A percentile compares a stretch with the other conserved stretches of the same genome.
Conservation (phyloP, 2,888 invertebrate genomes). For the Athetis lepigone region DNA sequence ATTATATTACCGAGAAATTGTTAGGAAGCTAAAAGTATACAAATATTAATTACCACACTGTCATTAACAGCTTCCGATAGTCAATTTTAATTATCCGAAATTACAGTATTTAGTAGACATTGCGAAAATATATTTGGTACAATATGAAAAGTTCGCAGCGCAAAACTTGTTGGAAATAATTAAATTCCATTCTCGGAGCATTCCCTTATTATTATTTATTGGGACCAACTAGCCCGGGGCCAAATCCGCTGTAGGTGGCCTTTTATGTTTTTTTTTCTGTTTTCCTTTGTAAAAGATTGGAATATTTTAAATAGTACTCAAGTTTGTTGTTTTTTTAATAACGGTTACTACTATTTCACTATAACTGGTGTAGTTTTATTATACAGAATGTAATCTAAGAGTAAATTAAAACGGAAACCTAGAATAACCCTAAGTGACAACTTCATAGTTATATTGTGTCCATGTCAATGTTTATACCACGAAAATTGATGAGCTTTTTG, state of each 20-base stretch:
- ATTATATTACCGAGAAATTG: not conserved
- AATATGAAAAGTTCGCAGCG: slow-evolving; percentile 65
- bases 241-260: slow-evolving; percentile 51
- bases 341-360: slow-evolving; percentile 50
- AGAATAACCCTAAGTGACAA: too few relatives aligned
- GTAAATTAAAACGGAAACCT: too few relatives aligned
- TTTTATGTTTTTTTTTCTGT: slow-evolving; percentile 72
- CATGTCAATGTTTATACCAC: too few relatives aligned
- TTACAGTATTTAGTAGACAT: slow-evolving; percentile 42
- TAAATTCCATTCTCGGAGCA: slow-evolving; percentile 77
- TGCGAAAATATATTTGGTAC: slow-evolving; percentile 65
- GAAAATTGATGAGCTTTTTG: too few relatives aligned
- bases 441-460: too few relatives aligned
- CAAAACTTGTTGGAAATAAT: slow-evolving; percentile 77
- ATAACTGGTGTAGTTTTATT: too few relatives aligned
- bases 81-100: slow-evolving; percentile 48
- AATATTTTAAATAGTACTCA: slow-evolving; percentile 68
- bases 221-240: slow-evolving; percentile 66
- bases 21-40: not conserved
- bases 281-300: slow-evolving; percentile 60
- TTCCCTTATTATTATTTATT: slow-evolving; percentile 80
- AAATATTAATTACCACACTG: not conserved
- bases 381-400: too few relatives aligned
- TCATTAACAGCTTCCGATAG: slow-evolving; percentile 15
- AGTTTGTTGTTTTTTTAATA: slow-evolving; percentile 56